phyloP scores from a whole-genome alignment of 2,113 vertebrate genomes.

The Excalfactoria chinensis region DNA sequence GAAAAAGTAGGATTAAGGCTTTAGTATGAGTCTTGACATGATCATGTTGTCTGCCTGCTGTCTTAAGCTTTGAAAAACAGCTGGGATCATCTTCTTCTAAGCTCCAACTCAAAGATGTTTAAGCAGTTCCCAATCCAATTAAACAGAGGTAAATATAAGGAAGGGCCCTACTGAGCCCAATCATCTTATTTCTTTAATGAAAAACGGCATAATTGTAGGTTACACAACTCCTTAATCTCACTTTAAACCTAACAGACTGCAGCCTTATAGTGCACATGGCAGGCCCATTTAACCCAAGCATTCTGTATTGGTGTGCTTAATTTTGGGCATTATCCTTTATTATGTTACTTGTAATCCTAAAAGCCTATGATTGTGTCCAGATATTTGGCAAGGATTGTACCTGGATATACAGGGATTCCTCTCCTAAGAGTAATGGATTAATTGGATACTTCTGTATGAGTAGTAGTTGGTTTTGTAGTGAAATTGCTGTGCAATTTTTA shows the following conservation, averaged over 20 bases:
- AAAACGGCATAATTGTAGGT: constrained; percentile 75
- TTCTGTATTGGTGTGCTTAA: constrained; percentile 66
- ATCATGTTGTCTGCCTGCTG: constrained; percentile 76
- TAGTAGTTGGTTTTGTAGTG: constrained; percentile 26
- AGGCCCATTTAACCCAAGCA: constrained; percentile 35
- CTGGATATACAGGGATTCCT: constrained; percentile 72
- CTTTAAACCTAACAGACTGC: constrained; percentile 77
- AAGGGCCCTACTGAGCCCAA: constrained; percentile 65
- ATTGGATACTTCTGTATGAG: constrained; percentile 52
- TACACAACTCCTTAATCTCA: constrained; percentile 78
- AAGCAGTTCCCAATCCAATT: constrained; percentile 80
- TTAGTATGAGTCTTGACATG: constrained; percentile 74
- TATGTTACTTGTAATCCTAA: constrained; percentile 79
- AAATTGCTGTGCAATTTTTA: constrained; percentile 44
- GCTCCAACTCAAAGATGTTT: constrained; percentile 74
- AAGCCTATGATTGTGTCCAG: constrained; percentile 73
- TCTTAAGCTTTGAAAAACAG: constrained; percentile 76
- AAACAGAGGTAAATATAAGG: constrained; percentile 77
- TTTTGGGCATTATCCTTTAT: constrained; percentile 77
- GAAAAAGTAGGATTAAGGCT: constrained; percentile 79
- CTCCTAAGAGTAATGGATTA: constrained; percentile 72
- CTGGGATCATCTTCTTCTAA: constrained; percentile 78
- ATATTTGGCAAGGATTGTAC: constrained; percentile 77
- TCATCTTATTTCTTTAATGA: constrained; percentile 77
- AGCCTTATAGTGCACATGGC: constrained; percentile 64